Evolutionary conservation across 2,888 invertebrate genomes (phyloP), one percentile per base, ranked within the genome.

Genomic region (Drosophila mimetica): DNA sequence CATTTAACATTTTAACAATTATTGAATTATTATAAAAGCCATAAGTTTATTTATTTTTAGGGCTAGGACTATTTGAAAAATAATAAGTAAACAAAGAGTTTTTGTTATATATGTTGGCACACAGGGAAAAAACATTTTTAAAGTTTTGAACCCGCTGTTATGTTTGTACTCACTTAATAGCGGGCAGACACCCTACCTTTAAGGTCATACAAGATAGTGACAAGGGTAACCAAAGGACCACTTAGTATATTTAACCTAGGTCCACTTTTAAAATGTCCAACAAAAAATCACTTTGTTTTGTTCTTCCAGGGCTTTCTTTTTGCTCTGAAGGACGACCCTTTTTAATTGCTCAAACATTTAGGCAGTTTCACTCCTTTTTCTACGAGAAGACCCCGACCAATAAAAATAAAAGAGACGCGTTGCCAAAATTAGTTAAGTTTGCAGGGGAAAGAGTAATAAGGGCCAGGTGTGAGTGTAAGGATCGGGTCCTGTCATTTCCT

Each of bases 321-420:
- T 36, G 30, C 20, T 30, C 20, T 9, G 18, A 20, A n/a, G 67
- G 28, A 47, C 42, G 66, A 66, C 65, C 65, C 53, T 66, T 66
- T 66, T 54, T 66, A 66, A 66, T 66, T 66, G 65, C 53, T 41
- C 28, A 53, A 65, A 65, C 65, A 65, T 66, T 66, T 65, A 66
- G 65, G 42, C 36, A 50, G 36, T 63, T 64, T 64, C 50, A 42
- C 42, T 63, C 32, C 64, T 42, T 50, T 50, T 50, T 44, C 42
- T 36, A 63, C 11, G 28, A 34, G 20, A 13, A n/a, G 30, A 14
- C 11, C 25, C 11, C 25, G 20, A 30, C 36, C 18, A 42, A 41
- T 18, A 30, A 34, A 61, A 60, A 25, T 25, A 25, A 46, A 39
- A 37, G 20, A 60, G 39, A 60, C 34, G 48, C 42, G 20, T 63